Conservation (phyloP, 2,797 vertebrate species). For the Eulemur mongoz region DNA sequence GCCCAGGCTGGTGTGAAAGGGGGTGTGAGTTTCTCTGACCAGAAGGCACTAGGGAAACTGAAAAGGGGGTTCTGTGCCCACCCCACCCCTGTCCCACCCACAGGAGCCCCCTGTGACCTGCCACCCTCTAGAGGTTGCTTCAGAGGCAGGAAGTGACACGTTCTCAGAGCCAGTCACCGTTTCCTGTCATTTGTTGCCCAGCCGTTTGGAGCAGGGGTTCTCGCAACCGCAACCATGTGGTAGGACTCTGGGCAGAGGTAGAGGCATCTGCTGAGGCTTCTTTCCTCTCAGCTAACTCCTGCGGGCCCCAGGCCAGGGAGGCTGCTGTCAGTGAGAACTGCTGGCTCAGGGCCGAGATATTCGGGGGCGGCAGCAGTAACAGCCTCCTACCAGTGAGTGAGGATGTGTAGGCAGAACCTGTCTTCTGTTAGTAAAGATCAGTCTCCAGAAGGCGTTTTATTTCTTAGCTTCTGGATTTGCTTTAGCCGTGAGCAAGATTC, state of each 20-base stretch:
- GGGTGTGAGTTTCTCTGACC: background rate
- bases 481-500: background rate
- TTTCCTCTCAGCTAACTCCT: background rate
- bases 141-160: conserved; percentile 65
- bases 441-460: background rate
- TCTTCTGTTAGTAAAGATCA: background rate
- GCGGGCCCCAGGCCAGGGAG: background rate
- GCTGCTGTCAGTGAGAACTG: background rate
- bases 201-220: background rate
- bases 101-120: background rate
- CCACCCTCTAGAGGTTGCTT: background rate
- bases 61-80: background rate
- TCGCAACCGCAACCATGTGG: conserved; percentile 22
- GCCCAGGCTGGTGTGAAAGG: background rate
- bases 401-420: background rate
- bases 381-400: background rate
- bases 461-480: background rate
- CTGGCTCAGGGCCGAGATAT: background rate
- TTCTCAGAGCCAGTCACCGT: background rate
- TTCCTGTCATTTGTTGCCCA: conserved; percentile 69
- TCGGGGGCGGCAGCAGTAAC: background rate
- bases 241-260: background rate
- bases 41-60: background rate
- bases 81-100: background rate
- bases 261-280: background rate